phyloP scores from a whole-genome alignment of 2,113 vertebrate species.

The Peromyscus polionotus region DNA sequence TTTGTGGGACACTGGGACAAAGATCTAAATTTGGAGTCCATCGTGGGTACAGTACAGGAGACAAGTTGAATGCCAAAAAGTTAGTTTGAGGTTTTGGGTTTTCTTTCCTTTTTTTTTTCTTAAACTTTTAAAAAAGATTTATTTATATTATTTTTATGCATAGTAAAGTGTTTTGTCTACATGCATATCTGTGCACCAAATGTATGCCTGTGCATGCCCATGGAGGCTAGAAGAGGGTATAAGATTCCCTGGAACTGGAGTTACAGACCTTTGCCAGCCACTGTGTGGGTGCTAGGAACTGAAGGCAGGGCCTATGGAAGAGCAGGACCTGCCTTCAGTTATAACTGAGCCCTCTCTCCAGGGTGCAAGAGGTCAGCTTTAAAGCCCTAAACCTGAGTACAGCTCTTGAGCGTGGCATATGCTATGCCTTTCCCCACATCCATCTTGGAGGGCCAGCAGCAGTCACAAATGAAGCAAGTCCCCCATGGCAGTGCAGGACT shows the following conservation, averaged over 20 bases:
- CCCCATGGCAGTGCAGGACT: not conserved
- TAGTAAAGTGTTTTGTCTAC: not conserved
- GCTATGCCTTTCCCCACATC: not conserved
- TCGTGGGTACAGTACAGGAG: not conserved
- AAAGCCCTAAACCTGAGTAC: not conserved
- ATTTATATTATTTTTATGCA: not conserved
- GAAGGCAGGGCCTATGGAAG: not conserved
- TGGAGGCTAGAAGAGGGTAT: not conserved
- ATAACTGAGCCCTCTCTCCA: not conserved
- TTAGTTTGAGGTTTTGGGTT: not conserved
- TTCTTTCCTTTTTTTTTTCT: not conserved
- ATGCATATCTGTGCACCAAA: not conserved
- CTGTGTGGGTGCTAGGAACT: not conserved
- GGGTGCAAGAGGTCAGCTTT: not conserved
- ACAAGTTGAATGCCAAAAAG: not conserved
- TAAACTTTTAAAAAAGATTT: not conserved
- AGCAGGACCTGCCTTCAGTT: no score
- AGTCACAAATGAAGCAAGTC: not conserved
- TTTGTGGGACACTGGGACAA: not conserved
- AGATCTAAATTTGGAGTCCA: not conserved
- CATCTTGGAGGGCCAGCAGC: not conserved
- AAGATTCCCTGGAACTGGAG: not conserved
- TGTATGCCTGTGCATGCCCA: not conserved
- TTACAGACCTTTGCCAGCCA: not conserved
- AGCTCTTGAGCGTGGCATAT: not conserved